Base-by-base conservation (phyloP, 2,797 vertebrate genomes). In the Zonotrichia albicollis region DNA sequence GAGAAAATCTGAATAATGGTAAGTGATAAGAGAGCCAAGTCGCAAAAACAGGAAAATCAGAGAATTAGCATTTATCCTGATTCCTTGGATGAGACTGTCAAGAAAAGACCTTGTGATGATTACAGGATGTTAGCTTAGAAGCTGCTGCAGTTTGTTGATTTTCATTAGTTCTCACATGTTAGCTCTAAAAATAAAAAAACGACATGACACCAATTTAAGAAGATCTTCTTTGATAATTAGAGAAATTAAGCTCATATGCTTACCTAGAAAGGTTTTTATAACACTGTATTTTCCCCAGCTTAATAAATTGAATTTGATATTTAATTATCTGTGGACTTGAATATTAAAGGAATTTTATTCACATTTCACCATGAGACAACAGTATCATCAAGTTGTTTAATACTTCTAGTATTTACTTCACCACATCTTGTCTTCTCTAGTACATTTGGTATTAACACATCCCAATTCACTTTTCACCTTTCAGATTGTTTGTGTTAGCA, bases 21-120 rank as follows among this genome's bases (percentile, higher is more conserved):
- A 94, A 87, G 13, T 57, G 42, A 89, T 95, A 95, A 93, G 66
- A 91, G 11, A 95, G 16, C 4, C 38, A 84, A 96, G 53, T 81
- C 90, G 73, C 43, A 94, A 91, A 94, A 97, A 87, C 84, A 90
- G 58, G 46, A 95, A 97, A 96, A 96, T 93, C 80, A 94, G 16
- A 94, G 62, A 89, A 96, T 95, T 96, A 93, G 11, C 36, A 90
- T 96, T 96, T 96, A 90, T 79, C 64, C 84, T 88, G 87, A 92
- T 91, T 93, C 72, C 9, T 96, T 57, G 55, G 54, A 50, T 85
- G 53, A 94, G 32, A 13, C n/a, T 93, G 89, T 91, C 66, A 84
- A 91, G 66, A 66, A 91, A 93, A 89, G 60, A 92, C 11, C n/a
- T 90, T 87, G 34, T 92, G 79, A 66, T 95, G 90, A 96, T 97